Evolutionary conservation across 2,888 invertebrate species (phyloP).

Genomic region (Diaprepes abbreviatus): DNA sequence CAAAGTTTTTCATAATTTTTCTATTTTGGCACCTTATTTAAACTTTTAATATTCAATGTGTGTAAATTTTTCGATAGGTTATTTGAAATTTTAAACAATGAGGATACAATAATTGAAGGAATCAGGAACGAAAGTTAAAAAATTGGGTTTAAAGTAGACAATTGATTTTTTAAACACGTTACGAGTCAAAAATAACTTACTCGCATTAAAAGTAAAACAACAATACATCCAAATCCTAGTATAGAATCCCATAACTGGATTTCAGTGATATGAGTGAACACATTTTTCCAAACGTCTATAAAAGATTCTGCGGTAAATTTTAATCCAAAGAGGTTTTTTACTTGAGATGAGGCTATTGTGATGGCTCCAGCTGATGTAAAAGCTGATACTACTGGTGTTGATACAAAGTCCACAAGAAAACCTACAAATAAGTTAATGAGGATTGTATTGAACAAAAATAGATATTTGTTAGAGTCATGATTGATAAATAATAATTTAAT

Average conservation of each 20-base stretch:
- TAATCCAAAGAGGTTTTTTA: constrained; percentile 78
- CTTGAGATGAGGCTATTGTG: constrained; percentile 81
- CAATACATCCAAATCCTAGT: constrained; percentile 75
- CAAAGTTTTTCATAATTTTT: too few relatives aligned
- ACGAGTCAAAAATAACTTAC: constrained; percentile 65
- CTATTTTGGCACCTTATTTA: too few relatives aligned
- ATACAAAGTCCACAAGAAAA: constrained; percentile 81
- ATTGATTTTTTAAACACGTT: background rate
- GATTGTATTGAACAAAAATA: too few relatives aligned
- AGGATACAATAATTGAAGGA: too few relatives aligned
- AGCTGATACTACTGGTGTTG: constrained; percentile 80
- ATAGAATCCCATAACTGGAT: constrained; percentile 74
- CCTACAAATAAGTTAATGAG: too few relatives aligned
- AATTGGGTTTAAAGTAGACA: background rate
- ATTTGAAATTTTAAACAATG: too few relatives aligned
- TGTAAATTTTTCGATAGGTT: too few relatives aligned
- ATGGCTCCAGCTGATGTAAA: constrained; percentile 84
- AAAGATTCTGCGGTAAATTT: constrained; percentile 75
- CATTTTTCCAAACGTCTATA: constrained; percentile 72
- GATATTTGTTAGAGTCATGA: too few relatives aligned
- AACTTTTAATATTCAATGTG: too few relatives aligned
- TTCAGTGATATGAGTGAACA: constrained; percentile 71
- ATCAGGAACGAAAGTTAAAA: too few relatives aligned
- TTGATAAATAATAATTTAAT: too few relatives aligned
- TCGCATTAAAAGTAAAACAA: constrained; percentile 74